Percentiles rank a stretch among this genome's conserved stretches.
These are phyloP conservation scores for Steromphala cineraria DNA, from an alignment of 2,888 invertebrate genomes.

Conservation along the genomic window DNA sequence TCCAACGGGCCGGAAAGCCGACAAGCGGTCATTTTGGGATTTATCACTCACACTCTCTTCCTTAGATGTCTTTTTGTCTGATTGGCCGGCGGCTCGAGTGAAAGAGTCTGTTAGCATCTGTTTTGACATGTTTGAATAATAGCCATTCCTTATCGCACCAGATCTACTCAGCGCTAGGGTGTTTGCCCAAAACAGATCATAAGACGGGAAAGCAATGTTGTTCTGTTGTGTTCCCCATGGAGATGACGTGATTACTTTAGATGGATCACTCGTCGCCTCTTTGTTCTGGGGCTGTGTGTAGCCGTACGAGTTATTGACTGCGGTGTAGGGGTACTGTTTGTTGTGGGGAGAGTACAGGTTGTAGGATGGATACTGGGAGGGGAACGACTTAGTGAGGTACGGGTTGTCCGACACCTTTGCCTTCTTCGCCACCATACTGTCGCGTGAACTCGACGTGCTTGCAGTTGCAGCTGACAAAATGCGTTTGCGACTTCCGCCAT, in stretches of 20 bases:
- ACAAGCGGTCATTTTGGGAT: conserved; percentile 35
- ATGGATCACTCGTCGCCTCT: conserved; percentile 34
- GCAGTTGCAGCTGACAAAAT: conserved; percentile 39
- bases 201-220: conserved; percentile 51
- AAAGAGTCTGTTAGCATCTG: conserved; percentile 2
- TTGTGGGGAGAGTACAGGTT: conserved; percentile 49
- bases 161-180: conserved; percentile 32
- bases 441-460: neutral
- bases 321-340: conserved; percentile 47
- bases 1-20: conserved; percentile 43
- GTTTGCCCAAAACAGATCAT: conserved; percentile 57
- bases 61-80: conserved; percentile 5
- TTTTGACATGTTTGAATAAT: conserved; percentile 13
- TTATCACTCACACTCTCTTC: conserved; percentile 3
- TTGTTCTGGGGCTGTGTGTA: conserved; percentile 46
- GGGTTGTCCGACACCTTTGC: conserved; percentile 28
- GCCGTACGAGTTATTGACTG: conserved; percentile 45
- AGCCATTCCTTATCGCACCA: conserved; percentile 23
- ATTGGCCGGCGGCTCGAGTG: neutral
- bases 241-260: conserved; percentile 33
- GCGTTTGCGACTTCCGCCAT: conserved; percentile 93
- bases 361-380: conserved; percentile 49
- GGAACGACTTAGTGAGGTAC: conserved; percentile 39
- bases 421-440: conserved; percentile 14
- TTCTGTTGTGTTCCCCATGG: conserved; percentile 39